Evolutionary conservation across 2,888 invertebrate species (phyloP).

Genomic region (Arrhopalites spinosus): DNA sequence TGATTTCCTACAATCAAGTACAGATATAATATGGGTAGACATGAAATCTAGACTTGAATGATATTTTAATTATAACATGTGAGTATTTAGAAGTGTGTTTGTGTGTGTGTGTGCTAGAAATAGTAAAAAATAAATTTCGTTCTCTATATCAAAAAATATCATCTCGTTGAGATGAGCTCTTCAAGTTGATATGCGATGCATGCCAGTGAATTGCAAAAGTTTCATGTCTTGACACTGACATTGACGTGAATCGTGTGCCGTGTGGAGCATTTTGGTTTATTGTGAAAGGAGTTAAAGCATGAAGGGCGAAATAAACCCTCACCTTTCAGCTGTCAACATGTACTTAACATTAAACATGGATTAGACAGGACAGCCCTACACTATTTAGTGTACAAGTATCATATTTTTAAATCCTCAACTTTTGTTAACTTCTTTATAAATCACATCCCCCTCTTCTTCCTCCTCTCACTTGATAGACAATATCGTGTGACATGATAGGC

Average conservation of each 20-base stretch:
- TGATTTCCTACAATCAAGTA: too few species aligned
- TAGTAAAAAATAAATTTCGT: too few species aligned
- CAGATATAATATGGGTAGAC: too few species aligned
- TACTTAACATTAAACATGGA: not conserved
- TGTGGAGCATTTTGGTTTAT: not conserved
- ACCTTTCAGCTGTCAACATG: not conserved
- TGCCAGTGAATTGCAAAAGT: not conserved
- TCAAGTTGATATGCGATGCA: too few species aligned
- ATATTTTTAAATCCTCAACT: not conserved
- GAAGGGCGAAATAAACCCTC: not conserved
- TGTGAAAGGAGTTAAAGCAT: not conserved
- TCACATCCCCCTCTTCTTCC: not conserved
- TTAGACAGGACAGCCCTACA: not conserved
- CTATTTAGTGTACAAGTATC: not conserved
- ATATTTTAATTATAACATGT: too few species aligned
- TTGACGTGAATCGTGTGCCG: constrained; percentile 1
- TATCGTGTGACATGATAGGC: too few species aligned
- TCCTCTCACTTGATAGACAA: too few species aligned
- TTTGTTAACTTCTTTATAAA: not conserved
- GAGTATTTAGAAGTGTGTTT: too few species aligned
- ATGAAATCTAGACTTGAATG: too few species aligned
- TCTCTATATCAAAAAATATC: too few species aligned
- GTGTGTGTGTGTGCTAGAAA: too few species aligned
- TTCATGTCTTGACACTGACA: not conserved
- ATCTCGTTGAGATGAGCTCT: too few species aligned